Evolutionary conservation across 2,797 vertebrate species (phyloP).

Genomic region (Fratercula arctica): DNA sequence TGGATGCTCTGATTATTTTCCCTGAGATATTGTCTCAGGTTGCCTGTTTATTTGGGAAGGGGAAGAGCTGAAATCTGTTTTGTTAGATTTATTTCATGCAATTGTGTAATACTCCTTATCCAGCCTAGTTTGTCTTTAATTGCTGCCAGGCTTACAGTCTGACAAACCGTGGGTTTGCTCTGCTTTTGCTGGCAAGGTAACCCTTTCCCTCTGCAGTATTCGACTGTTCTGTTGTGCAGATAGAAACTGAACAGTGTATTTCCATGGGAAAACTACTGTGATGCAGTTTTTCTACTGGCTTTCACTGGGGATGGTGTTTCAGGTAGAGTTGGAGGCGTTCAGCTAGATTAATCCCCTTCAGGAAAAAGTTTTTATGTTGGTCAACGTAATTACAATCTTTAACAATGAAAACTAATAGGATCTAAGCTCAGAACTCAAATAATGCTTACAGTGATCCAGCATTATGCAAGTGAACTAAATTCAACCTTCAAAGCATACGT

Average conservation of each 20-base stretch:
- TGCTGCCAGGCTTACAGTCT: slow-evolving; percentile 42
- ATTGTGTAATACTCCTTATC: slow-evolving; percentile 38
- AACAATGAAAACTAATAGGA: not conserved
- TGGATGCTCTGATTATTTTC: slow-evolving; percentile 35
- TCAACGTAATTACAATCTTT: not conserved
- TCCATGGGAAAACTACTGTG: not conserved
- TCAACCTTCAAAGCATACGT: not conserved
- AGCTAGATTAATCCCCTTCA: not conserved
- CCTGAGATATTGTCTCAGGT: not conserved
- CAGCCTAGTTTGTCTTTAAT: slow-evolving; percentile 53
- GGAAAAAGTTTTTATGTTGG: not conserved
- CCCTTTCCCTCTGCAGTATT: not conserved
- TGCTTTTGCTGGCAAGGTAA: slow-evolving; percentile 32
- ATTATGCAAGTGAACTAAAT: not conserved
- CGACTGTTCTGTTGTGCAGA: not conserved
- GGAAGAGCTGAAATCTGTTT: slow-evolving; percentile 1
- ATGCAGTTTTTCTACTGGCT: not conserved
- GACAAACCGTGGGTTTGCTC: not conserved
- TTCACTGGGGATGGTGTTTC: not conserved
- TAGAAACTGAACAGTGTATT: not conserved
- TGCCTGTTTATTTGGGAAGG: slow-evolving; percentile 31
- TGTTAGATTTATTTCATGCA: slow-evolving; percentile 52
- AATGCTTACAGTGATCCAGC: not conserved
- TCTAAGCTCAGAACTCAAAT: not conserved
- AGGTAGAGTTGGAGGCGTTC: rapidly evolving